phyloP scores from a whole-genome alignment of 2,113 vertebrate species.

The Ardeotis arabs region DNA sequence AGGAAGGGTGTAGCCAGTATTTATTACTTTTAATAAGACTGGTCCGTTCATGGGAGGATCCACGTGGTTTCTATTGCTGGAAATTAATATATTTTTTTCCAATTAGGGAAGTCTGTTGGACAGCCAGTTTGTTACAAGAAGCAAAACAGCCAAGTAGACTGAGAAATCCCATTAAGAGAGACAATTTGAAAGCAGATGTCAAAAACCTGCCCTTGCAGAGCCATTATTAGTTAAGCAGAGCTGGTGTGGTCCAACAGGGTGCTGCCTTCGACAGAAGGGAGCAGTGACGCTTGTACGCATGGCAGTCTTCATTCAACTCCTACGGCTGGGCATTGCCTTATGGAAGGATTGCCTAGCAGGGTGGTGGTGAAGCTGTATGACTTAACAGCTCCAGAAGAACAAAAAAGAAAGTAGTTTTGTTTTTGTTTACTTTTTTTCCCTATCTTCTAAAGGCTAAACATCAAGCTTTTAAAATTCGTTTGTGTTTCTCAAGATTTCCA shows the following conservation, averaged over 20 bases:
- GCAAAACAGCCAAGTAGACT: not conserved
- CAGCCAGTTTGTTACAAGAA: not conserved
- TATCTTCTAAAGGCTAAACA: not conserved
- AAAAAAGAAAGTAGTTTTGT: not conserved
- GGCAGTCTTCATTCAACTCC: rapidly evolving
- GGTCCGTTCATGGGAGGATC: not conserved
- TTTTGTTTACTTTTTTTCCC: not conserved
- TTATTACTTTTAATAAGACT: not conserved
- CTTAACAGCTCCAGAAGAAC: not conserved
- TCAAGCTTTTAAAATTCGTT: not conserved
- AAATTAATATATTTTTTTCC: not conserved
- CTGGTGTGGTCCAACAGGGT: not conserved
- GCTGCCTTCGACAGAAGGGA: not conserved
- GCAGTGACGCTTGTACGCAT: not conserved
- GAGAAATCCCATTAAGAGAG: not conserved
- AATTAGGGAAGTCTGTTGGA: not conserved
- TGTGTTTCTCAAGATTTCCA: not conserved
- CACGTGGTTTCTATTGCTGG: not conserved
- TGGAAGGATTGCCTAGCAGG: not conserved
- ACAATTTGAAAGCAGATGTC: not conserved
- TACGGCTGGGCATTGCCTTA: too few species aligned
- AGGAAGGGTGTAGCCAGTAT: not conserved
- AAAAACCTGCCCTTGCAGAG: not conserved
- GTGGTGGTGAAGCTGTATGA: not conserved
- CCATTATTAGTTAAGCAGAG: not conserved